Evolutionary conservation across 1,140 invertebrate genomes (phyloP).

Genomic region (Saccostrea glomerata): DNA sequence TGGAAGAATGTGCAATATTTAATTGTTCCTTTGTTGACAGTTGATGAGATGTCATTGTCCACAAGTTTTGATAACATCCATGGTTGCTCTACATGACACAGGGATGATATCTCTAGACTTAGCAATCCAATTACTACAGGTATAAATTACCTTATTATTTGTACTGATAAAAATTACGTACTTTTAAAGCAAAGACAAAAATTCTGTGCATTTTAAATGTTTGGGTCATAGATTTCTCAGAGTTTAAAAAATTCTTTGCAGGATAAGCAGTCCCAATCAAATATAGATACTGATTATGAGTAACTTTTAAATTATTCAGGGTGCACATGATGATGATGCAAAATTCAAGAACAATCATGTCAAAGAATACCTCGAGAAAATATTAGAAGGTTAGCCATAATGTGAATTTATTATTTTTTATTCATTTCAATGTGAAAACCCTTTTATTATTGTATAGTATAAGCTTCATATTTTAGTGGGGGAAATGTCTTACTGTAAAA

Average conservation of each 20-base stretch:
- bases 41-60: constrained; percentile 58
- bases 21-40: constrained; percentile 44
- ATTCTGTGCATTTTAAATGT: not conserved
- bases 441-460: too few species aligned
- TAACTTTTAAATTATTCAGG: not conserved
- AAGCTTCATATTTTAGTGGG: too few species aligned
- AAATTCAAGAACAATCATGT: constrained; percentile 28
- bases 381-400: not conserved
- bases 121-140: constrained; percentile 59
- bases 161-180: not conserved
- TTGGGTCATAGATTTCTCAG: not conserved
- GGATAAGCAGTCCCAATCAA: not conserved
- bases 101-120: constrained; percentile 57
- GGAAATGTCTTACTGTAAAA: too few species aligned
- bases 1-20: not conserved
- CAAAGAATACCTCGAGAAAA: constrained; percentile 25
- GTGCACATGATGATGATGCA: not conserved
- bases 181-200: not conserved
- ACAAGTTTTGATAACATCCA: constrained; percentile 44
- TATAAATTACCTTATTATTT: not conserved
- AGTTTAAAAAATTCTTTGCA: not conserved
- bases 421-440: too few species aligned
- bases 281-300: not conserved
- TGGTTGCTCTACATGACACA: constrained; percentile 57
- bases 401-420: not conserved